A percentile compares a stretch with the other conserved stretches of the same genome.
phyloP scores from a whole-genome alignment of 2,113 vertebrate genomes.

The Anolis carolinensis region DNA sequence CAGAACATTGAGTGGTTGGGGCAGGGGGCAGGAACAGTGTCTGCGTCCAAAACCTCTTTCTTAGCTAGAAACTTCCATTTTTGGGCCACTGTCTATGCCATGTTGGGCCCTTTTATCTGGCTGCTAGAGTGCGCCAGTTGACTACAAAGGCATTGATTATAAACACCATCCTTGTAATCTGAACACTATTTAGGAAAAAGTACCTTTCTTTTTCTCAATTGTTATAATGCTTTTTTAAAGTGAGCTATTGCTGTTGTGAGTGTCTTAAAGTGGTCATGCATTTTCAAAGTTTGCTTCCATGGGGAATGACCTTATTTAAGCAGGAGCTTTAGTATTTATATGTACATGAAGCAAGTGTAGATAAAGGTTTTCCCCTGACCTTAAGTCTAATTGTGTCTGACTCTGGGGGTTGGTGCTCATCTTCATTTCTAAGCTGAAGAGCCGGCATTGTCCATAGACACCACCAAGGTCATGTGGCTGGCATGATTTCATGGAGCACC shows the following conservation, averaged over 20 bases:
- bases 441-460: no score
- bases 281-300: no score
- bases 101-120: not conserved
- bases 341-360: not conserved
- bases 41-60: not conserved
- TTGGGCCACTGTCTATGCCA: not conserved
- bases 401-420: no score
- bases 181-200: not conserved
- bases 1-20: no score
- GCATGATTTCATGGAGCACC: no score
- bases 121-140: not conserved
- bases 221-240: not conserved
- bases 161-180: not conserved
- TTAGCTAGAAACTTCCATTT: not conserved
- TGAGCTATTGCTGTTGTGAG: not conserved
- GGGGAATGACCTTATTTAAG: not conserved
- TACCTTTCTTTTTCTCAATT: not conserved
- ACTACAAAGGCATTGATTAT: not conserved
- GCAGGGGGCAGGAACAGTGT: not conserved
- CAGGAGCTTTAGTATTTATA: not conserved
- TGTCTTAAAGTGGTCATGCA: not conserved
- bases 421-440: no score
- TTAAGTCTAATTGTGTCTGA: no score
- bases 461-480: no score
- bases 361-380: no score